Conservation (phyloP, 2,797 vertebrate genomes). For the Sylvilagus floridanus region DNA sequence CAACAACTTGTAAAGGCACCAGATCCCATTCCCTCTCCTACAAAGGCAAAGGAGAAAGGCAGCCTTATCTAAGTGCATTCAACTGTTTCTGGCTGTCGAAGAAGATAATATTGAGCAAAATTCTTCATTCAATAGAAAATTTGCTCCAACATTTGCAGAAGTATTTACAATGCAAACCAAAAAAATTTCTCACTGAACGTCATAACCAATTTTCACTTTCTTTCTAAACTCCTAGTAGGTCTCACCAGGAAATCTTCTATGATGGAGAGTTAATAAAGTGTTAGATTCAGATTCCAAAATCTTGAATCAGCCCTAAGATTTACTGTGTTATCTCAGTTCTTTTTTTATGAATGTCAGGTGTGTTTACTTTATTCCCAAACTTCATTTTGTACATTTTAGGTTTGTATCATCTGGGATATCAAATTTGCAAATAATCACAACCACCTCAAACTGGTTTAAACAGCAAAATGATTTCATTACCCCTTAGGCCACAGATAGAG, state of each 20-base stretch:
- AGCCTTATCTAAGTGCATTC: background rate
- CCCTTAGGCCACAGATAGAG: background rate
- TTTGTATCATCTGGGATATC: slow-evolving; percentile 9
- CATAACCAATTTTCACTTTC: background rate
- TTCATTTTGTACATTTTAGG: background rate
- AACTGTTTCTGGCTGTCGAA: background rate
- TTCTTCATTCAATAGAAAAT: background rate
- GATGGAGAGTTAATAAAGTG: background rate
- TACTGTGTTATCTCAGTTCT: background rate
- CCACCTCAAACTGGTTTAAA: background rate
- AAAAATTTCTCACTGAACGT: background rate
- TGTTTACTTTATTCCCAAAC: background rate
- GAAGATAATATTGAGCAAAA: background rate
- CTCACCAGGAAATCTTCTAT: background rate
- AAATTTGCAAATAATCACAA: slow-evolving; percentile 1
- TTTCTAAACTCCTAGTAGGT: background rate
- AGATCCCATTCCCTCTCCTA: background rate
- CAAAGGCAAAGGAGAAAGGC: slow-evolving; percentile 4
- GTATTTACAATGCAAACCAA: slow-evolving; percentile 2
- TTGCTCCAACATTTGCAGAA: background rate
- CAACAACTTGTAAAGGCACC: background rate
- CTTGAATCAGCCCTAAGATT: background rate
- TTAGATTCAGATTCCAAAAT: background rate
- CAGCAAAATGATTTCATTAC: background rate
- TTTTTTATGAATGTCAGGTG: background rate